phyloP scores from a whole-genome alignment of 2,888 invertebrate genomes.

The Metacarcinus magister region DNA sequence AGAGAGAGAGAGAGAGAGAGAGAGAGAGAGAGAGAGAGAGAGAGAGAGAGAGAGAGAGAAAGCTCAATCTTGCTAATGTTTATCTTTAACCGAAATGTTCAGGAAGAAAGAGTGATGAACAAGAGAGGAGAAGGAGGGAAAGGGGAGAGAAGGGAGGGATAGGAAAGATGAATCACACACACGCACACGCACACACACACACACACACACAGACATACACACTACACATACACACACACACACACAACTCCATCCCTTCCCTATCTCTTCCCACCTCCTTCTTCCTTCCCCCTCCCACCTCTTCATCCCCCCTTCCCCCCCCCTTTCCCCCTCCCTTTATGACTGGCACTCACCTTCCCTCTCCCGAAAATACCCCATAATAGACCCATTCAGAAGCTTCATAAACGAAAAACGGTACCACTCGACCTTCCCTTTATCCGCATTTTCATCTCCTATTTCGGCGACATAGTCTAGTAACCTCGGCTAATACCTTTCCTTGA shows the following conservation, averaged over 20 bases:
- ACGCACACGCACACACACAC: constrained; percentile 39
- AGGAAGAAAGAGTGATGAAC: neutral
- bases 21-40: constrained; percentile 26
- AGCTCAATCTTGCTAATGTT: neutral
- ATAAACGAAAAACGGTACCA: constrained; percentile 39
- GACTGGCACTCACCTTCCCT: constrained; percentile 31
- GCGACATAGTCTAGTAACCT: constrained; percentile 26
- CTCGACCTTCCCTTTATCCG: constrained; percentile 22
- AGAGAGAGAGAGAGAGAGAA: neutral
- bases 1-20: neutral
- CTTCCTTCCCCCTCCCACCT: neutral
- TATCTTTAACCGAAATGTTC: neutral
- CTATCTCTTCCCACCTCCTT: neutral
- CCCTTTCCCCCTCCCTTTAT: neutral
- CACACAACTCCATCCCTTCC: neutral
- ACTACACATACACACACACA: constrained; percentile 39
- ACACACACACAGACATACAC: constrained; percentile 38
- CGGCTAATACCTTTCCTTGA: constrained; percentile 9
- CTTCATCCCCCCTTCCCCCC: no score
- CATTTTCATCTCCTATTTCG: constrained; percentile 32
- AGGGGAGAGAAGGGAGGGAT: neutral
- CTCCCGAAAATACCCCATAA: constrained; percentile 39
- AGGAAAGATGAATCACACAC: neutral
- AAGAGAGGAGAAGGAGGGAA: neutral
- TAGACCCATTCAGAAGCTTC: constrained; percentile 11